phyloP scores from a whole-genome alignment of 2,113 vertebrate genomes.

The Aythya baeri region DNA sequence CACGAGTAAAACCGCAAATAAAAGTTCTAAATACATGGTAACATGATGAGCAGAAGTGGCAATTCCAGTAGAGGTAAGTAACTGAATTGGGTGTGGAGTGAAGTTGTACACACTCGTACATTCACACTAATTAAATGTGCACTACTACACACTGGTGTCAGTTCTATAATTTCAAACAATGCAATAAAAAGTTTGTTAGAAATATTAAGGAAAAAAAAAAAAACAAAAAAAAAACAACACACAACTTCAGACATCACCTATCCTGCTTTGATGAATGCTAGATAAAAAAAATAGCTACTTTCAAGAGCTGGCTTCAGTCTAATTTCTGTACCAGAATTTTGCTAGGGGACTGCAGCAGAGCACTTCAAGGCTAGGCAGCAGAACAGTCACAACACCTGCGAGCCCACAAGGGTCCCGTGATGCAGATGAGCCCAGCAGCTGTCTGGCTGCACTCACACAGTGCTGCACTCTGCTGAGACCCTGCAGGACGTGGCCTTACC shows the following conservation, averaged over 20 bases:
- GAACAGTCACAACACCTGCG: fast-evolving
- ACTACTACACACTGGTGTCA: slow-evolving; percentile 5
- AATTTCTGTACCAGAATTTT: neutral
- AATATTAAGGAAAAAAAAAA: neutral
- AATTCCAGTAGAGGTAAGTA: neutral
- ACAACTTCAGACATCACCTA: neutral
- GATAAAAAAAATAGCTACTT: neutral
- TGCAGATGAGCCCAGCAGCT: neutral
- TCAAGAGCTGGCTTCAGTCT: neutral
- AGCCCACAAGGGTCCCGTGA: neutral
- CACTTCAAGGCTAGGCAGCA: neutral
- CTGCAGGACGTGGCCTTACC: neutral
- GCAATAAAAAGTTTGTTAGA: neutral
- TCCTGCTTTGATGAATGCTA: neutral
- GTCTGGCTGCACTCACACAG: fast-evolving
- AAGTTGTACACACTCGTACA: neutral
- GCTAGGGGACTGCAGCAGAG: neutral
- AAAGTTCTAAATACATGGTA: neutral
- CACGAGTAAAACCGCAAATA: neutral
- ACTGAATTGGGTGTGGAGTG: neutral
- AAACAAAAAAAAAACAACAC: neutral
- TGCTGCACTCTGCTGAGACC: neutral
- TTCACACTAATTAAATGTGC: neutral
- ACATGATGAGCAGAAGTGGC: neutral
- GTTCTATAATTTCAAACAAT: neutral